These are phyloP conservation scores for Nezara viridula DNA, from an alignment of 2,888 invertebrate species.

Conservation along the genomic window DNA sequence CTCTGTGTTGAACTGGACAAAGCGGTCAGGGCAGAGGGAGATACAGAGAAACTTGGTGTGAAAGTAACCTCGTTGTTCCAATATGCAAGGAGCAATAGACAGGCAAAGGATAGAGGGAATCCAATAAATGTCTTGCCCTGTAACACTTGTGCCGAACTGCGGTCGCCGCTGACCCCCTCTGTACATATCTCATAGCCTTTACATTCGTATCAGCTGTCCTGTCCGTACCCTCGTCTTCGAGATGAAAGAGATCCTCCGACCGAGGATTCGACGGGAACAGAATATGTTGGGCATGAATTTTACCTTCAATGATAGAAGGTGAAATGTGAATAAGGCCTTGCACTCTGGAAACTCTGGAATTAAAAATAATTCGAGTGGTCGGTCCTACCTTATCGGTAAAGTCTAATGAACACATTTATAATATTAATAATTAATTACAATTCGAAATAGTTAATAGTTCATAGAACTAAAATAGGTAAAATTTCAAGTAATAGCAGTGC, in stretches of 20 bases:
- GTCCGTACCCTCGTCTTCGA: constrained; percentile 30
- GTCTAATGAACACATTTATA: no score
- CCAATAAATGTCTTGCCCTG: constrained; percentile 55
- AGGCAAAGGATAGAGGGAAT: constrained; percentile 45
- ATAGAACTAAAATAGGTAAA: no score
- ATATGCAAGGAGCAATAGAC: constrained; percentile 42
- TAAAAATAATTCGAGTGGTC: neutral
- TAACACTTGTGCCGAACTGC: constrained; percentile 57
- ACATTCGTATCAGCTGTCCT: constrained; percentile 47
- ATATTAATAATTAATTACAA: no score
- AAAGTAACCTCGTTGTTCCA: constrained; percentile 11
- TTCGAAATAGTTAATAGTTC: no score
- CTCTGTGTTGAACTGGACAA: neutral
- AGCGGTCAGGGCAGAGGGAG: neutral
- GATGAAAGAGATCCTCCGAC: constrained; percentile 6
- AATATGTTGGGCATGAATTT: neutral
- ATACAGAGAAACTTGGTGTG: constrained; percentile 9
- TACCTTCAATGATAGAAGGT: neutral
- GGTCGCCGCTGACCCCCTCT: constrained; percentile 40
- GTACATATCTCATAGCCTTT: constrained; percentile 51
- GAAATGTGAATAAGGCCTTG: neutral
- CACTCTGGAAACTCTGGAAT: neutral
- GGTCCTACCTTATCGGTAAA: no score
- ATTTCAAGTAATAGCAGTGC: no score
- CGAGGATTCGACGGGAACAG: neutral